Base-by-base conservation (phyloP, 2,797 vertebrate species). In the Champsocephalus esox region DNA sequence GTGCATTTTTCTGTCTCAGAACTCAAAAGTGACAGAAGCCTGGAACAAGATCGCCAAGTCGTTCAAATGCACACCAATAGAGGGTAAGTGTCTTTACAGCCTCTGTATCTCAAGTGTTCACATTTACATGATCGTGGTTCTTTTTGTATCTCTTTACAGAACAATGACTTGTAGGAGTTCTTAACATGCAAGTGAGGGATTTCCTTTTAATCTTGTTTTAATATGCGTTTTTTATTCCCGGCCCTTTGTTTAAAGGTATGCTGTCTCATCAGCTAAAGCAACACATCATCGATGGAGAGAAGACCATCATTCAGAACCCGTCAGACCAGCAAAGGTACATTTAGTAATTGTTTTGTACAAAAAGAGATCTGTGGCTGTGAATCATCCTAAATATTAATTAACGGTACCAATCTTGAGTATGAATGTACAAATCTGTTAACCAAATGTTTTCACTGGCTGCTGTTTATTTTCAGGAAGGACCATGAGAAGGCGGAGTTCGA, bases 401-500 rank as follows among this genome's bases (percentile, higher is more conserved):
- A 9, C 19, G 32, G 3, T 46, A 44, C 28, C 0, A 2, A 5
- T 19, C 1, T 45, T 56, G 1, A 55, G 16, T 9, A 4, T 69
- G 14, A 64, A 46, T 0, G 0, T 3, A 11, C 8, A 12, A 55
- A 55, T 16, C 12, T 14, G 4, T 38, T 38, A 55, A 16, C 24
- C 13, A 11, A 8, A 44, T 16, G 74, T 57, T 70, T 59, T 76
- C 6, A 49, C 14, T 52, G 14, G 32, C 52, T 73, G 9, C 32
- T 76, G 17, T 48, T 68, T 3, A 14, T 59, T 74, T 58, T 32
- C 74, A 99, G 98, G 92, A 99, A 98, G 93, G 98, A 99, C 94
- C 98, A 99, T 0, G 97, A 99, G 94, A 99, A 99, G 82, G 97
- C 97, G 4, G 97, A 98, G 81, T 99, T 99, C 81, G 97, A 99